A percentile compares a stretch with the other conserved stretches of the same genome.
phyloP scores from a whole-genome alignment of 2,797 vertebrate species.

The Ateles fusciceps region DNA sequence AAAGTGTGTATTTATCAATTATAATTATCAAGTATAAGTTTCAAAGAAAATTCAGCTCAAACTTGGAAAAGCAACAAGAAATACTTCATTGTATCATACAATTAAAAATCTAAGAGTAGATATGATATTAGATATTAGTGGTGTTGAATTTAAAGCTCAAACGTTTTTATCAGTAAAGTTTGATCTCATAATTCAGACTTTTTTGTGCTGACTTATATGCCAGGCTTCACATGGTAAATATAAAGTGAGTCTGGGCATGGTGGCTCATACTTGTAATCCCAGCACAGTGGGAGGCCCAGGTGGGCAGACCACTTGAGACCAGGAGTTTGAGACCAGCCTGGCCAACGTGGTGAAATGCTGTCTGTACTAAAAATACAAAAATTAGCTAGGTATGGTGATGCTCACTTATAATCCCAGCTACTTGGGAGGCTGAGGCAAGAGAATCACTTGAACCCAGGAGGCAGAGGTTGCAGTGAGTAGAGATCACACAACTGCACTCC shows the following conservation, averaged over 20 bases:
- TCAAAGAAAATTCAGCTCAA: neutral
- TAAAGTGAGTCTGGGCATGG: neutral
- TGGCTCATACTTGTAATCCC: too few relatives aligned
- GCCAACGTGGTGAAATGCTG: too few relatives aligned
- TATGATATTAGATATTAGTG: neutral
- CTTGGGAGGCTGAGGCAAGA: too few relatives aligned
- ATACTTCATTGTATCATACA: neutral
- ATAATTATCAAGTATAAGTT: neutral
- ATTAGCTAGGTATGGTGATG: too few relatives aligned
- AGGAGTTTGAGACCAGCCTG: too few relatives aligned
- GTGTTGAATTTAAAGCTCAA: neutral
- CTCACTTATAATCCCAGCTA: too few relatives aligned
- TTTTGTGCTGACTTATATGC: neutral
- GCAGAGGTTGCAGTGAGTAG: too few relatives aligned
- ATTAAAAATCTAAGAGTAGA: neutral
- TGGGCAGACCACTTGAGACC: too few relatives aligned
- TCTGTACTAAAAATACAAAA: too few relatives aligned
- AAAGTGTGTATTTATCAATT: neutral
- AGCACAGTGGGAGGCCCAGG: too few relatives aligned
- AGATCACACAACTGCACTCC: too few relatives aligned
- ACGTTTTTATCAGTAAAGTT: neutral
- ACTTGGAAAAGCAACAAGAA: neutral
- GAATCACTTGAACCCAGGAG: too few relatives aligned
- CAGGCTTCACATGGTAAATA: neutral
- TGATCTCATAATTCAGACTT: neutral